Evolutionary conservation across 1,140 invertebrate genomes (phyloP).

Genomic region (Wasmannia auropunctata): DNA sequence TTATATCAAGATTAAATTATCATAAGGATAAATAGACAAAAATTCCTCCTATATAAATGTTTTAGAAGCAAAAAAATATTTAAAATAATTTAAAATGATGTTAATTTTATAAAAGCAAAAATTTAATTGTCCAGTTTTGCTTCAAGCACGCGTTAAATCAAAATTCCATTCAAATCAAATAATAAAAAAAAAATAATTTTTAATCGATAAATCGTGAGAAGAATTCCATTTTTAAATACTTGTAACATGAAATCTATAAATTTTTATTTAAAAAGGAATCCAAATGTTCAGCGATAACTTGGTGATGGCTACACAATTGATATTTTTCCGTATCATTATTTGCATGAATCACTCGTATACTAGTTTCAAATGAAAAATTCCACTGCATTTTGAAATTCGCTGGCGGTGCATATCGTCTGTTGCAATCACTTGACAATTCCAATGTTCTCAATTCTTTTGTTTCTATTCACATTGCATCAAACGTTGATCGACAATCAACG

Average conservation of each 20-base stretch:
- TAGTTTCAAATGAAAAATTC: neutral
- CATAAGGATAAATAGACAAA: neutral
- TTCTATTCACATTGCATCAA: neutral
- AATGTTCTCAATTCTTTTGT: neutral
- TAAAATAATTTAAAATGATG: neutral
- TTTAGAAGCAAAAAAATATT: neutral
- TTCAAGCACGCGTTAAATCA: neutral
- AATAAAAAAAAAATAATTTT: neutral
- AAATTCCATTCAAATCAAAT: neutral
- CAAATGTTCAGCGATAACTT: neutral
- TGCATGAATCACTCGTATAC: neutral
- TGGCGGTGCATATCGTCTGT: neutral
- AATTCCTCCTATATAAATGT: neutral
- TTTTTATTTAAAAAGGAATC: neutral
- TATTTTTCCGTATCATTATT: neutral
- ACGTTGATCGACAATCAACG: neutral
- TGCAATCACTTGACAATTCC: neutral
- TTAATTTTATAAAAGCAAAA: neutral
- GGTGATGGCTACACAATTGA: neutral
- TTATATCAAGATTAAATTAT: neutral
- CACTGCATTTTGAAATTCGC: neutral
- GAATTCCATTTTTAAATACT: too few species aligned
- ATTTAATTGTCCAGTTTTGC: neutral
- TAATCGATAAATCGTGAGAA: neutral
- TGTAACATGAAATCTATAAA: too few species aligned